Percentiles rank a stretch among this genome's conserved stretches.
Conservation (phyloP, 2,888 invertebrate genomes). For the Hypolimnas misippus region DNA sequence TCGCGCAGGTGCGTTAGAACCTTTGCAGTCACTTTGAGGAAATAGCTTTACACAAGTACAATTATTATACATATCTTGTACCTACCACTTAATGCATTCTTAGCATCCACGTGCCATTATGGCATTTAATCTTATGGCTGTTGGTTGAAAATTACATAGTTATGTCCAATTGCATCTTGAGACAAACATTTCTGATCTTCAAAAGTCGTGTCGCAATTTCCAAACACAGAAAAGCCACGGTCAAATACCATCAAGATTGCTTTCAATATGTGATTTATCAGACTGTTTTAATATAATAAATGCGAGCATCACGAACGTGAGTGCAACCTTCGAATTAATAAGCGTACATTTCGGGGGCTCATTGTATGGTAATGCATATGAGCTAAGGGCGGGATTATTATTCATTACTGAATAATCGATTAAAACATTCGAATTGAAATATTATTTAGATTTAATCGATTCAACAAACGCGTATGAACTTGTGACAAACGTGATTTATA, state of each 20-base stretch:
- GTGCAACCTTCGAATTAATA: constrained; percentile 54
- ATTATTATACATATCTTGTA: constrained; percentile 2
- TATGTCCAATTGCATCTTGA: constrained; percentile 28
- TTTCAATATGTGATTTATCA: constrained; percentile 63
- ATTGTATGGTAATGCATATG: constrained; percentile 71
- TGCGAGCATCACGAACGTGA: constrained; percentile 51
- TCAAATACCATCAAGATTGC: constrained; percentile 72
- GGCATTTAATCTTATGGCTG: background rate
- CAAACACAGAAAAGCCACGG: constrained; percentile 72
- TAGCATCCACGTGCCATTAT: constrained; percentile 8
- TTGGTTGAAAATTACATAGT: background rate
- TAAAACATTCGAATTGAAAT: constrained; percentile 22
- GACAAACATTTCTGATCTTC: constrained; percentile 53
- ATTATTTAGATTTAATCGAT: constrained; percentile 12
- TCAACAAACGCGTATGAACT: constrained; percentile 21
- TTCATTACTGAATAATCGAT: constrained; percentile 25
- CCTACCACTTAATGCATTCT: constrained; percentile 5
- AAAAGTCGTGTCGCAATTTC: constrained; percentile 59
- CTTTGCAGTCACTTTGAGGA: background rate
- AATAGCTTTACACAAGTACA: background rate
- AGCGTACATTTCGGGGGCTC: constrained; percentile 54
- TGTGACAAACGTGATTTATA: constrained; percentile 24
- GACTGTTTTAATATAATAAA: constrained; percentile 57
- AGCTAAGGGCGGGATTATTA: constrained; percentile 37
- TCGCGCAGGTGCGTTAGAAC: background rate